These are phyloP conservation scores for Passer domesticus DNA, from an alignment of 2,113 vertebrate species.

Conservation along the genomic window DNA sequence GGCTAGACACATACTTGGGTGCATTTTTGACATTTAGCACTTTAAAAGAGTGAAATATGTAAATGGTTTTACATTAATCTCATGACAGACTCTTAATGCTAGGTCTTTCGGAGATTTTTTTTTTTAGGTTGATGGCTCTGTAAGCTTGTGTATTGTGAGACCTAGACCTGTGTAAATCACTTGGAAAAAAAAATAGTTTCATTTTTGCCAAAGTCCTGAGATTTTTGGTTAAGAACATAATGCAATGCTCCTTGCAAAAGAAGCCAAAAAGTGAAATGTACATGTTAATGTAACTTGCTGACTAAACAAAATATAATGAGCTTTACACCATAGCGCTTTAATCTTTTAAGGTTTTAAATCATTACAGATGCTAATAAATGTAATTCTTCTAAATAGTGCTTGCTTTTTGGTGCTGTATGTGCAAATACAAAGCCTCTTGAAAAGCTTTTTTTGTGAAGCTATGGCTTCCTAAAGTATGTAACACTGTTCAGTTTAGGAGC, in stretches of 20 bases:
- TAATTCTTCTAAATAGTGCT: neutral
- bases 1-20: neutral
- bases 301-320: neutral
- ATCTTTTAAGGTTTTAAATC: neutral
- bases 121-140: neutral
- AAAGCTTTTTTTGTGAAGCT: neutral
- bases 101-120: neutral
- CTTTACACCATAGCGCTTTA: neutral
- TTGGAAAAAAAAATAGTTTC: neutral
- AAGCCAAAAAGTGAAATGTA: neutral
- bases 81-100: neutral
- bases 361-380: neutral
- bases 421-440: neutral
- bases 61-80: neutral
- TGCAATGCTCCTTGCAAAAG: neutral
- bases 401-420: neutral
- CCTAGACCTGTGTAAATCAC: neutral
- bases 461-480: neutral
- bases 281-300: neutral
- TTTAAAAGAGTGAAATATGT: neutral
- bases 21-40: neutral
- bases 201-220: neutral
- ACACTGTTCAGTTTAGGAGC: neutral
- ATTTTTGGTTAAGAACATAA: neutral
- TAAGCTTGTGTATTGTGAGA: neutral